These are phyloP conservation scores for Phortica okadai DNA, from an alignment of 2,888 invertebrate genomes.

Conservation along the genomic window DNA sequence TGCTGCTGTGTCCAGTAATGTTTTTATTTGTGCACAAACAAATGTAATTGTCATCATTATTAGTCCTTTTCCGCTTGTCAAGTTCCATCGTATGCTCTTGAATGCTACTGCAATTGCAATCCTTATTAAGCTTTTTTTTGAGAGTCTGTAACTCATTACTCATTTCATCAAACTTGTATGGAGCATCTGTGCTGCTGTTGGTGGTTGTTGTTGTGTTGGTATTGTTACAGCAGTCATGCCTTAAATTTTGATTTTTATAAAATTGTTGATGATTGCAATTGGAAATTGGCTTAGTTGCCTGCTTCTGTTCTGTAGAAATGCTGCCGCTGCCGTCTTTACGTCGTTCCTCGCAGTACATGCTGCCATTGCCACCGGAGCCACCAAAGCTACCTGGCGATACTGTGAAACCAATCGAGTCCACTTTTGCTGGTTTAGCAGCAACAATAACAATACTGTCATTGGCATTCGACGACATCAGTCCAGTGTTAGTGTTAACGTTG, in stretches of 20 bases:
- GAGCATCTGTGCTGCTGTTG: neutral
- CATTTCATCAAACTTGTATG: neutral
- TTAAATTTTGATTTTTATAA: no score
- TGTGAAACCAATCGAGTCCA: constrained; percentile 68
- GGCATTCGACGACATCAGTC: constrained; percentile 16
- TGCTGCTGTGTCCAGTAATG: neutral
- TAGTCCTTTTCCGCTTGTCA: neutral
- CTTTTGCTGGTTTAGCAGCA: constrained; percentile 67
- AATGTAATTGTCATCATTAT: neutral
- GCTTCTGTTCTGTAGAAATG: no score
- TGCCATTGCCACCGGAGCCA: neutral
- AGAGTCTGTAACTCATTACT: neutral
- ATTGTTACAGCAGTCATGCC: no score
- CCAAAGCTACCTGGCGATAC: neutral
- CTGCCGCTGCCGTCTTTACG: neutral
- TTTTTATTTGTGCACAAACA: neutral
- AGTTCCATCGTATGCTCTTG: neutral
- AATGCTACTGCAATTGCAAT: neutral
- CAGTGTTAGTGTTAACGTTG: constrained; percentile 25
- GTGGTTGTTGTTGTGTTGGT: no score
- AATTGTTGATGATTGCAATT: no score
- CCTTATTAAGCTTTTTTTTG: neutral
- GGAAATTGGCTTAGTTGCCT: no score
- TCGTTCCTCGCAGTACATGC: neutral
- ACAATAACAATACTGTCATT: constrained; percentile 55